phyloP scores from a whole-genome alignment of 2,113 vertebrate species.

The Forbesichthys papilliferus region DNA sequence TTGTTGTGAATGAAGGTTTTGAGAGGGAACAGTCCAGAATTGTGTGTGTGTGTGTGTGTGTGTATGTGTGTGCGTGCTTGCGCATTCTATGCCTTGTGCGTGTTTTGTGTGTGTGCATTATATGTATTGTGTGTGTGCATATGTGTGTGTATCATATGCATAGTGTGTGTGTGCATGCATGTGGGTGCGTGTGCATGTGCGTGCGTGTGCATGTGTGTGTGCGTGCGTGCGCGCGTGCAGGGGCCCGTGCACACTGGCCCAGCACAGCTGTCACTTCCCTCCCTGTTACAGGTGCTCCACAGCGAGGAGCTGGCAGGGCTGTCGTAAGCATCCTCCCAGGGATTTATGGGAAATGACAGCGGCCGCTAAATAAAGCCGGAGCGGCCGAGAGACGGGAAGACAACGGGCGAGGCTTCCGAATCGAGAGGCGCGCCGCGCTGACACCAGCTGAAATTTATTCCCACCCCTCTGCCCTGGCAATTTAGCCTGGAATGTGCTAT shows the following conservation, averaged over 20 bases:
- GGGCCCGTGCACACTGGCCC: conserved; percentile 29
- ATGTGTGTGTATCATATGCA: not conserved
- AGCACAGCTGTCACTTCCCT: conserved; percentile 62
- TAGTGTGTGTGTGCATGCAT: not conserved
- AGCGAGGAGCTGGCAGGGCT: conserved; percentile 65
- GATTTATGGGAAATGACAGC: conserved; percentile 72
- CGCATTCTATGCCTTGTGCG: not conserved
- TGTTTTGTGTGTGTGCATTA: not conserved
- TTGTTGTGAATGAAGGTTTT: conserved; percentile 22
- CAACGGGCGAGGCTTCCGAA: conserved; percentile 45
- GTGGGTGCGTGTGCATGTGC: too few species aligned
- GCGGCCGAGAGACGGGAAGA: conserved; percentile 40
- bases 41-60: conserved; percentile 9
- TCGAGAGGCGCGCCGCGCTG: conserved; percentile 39
- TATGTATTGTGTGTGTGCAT: not conserved
- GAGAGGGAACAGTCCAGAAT: conserved; percentile 1
- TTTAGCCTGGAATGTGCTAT: conserved; percentile 57
- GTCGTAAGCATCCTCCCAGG: conserved; percentile 65
- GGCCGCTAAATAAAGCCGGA: conserved; percentile 61
- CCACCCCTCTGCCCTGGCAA: conserved; percentile 35
- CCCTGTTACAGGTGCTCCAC: conserved; percentile 67
- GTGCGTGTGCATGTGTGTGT: not conserved
- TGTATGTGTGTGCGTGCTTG: not conserved
- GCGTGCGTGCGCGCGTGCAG: conserved; percentile 5
- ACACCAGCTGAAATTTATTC: conserved; percentile 58